Conservation (phyloP, 2,113 vertebrate genomes). For the Osmerus mordax region DNA sequence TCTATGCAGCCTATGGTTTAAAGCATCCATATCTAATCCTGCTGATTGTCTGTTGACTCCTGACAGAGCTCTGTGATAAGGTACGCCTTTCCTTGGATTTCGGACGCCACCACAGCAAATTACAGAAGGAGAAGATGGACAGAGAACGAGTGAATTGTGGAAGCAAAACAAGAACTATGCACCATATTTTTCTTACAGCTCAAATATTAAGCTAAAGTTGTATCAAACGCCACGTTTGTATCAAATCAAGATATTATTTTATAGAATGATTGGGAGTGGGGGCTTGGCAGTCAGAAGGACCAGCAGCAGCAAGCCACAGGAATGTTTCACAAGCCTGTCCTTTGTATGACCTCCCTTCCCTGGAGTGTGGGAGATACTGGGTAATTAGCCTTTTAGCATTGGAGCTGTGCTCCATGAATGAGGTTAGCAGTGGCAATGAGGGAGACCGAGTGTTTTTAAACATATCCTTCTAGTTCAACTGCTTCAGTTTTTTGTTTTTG, state of each 20-base stretch:
- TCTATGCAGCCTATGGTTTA: neutral
- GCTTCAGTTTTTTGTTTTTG: neutral
- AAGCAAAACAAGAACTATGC: neutral
- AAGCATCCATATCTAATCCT: conserved; percentile 9
- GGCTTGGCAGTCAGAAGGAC: conserved; percentile 41
- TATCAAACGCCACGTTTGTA: too few species aligned
- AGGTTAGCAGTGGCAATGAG: conserved; percentile 66
- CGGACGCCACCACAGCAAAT: too few species aligned
- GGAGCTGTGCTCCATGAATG: conserved; percentile 51
- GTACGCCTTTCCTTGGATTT: neutral
- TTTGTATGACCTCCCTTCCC: conserved; percentile 64
- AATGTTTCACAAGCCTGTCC: conserved; percentile 70
- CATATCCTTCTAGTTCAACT: neutral
- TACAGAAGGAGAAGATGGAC: conserved; percentile 11
- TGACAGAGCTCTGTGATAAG: neutral
- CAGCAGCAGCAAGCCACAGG: conserved; percentile 51
- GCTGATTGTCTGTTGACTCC: neutral
- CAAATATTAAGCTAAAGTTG: too few species aligned
- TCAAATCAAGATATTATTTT: neutral
- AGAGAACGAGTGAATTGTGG: neutral
- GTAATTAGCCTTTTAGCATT: conserved; percentile 69
- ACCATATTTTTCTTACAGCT: too few species aligned
- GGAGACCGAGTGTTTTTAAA: conserved; percentile 57
- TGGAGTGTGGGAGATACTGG: conserved; percentile 66
- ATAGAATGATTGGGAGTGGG: conserved; percentile 35